Conservation (phyloP, 2,113 vertebrate species). For the Blennius ocellaris region DNA sequence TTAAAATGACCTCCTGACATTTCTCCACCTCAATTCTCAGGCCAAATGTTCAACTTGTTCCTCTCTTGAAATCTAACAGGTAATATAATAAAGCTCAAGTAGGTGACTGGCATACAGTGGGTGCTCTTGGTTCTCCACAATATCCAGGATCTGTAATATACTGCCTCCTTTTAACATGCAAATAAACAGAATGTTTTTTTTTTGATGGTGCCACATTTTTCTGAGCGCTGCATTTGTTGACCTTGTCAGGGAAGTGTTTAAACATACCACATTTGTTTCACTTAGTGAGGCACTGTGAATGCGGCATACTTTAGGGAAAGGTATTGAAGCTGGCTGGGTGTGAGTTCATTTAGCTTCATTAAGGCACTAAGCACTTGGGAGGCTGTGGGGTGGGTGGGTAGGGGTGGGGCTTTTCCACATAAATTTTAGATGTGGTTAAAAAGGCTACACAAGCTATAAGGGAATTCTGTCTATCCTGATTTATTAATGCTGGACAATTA, state of each 20-base stretch:
- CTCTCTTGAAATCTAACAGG: slow-evolving; percentile 12
- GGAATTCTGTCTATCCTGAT: not conserved
- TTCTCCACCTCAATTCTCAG: not conserved
- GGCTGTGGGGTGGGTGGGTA: not conserved
- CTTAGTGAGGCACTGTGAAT: slow-evolving; percentile 16
- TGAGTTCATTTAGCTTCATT: slow-evolving; percentile 42
- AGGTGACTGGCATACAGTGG: not conserved
- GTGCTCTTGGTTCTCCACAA: not conserved
- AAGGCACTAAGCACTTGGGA: slow-evolving; percentile 5
- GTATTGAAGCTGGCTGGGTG: slow-evolving; percentile 7
- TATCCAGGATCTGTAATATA: slow-evolving; percentile 1
- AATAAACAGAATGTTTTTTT: slow-evolving; percentile 14
- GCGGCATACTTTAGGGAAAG: slow-evolving; percentile 2
- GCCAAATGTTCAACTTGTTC: slow-evolving; percentile 16
- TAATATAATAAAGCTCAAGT: slow-evolving; percentile 1
- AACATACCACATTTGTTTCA: slow-evolving; percentile 35
- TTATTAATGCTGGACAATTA: slow-evolving; percentile 10
- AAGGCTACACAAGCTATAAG: not conserved
- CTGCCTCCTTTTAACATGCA: slow-evolving; percentile 5
- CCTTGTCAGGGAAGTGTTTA: slow-evolving; percentile 12
- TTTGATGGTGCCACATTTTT: slow-evolving; percentile 2
- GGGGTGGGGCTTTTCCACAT: not conserved
- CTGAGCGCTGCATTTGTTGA: slow-evolving; percentile 12
- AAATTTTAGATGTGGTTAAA: slow-evolving; percentile 23
- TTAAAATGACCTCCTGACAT: slow-evolving; percentile 1